Evolutionary conservation across 2,113 vertebrate genomes (phyloP), one percentile per base, ranked within the genome.

Genomic region (Eurystomus gularis): DNA sequence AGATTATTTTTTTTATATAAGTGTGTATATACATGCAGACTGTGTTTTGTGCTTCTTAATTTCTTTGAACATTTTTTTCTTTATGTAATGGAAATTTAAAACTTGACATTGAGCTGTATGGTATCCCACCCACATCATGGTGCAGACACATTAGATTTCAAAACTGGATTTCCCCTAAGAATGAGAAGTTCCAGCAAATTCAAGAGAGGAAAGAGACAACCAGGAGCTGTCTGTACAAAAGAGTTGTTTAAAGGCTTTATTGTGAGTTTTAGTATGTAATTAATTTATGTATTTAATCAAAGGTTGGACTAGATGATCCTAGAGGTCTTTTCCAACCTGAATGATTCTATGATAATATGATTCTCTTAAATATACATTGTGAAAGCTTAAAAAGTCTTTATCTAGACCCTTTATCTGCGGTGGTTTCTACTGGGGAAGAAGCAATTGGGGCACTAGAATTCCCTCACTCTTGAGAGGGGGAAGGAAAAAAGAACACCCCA

Each of bases 61-160:
- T 72, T 62, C 21, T 88, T 81, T 44, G 17, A 25, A 20, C 76
- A 17, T 33, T 82, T 83, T n/a, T 86, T 75, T 57, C 14, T 46
- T 61, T 58, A 28, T 17, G 23, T 51, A 37, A 51, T 13, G 46
- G 25, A 68, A 72, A 37, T 81, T 57, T 48, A 39, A 60, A 75
- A 72, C 7, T 15, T 88, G 75, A 29, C 33, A 6, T 25, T 58
- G 76, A 51, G 7, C 52, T 68, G 13, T 60, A 0, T 20, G 2
- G 15, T 29, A 10, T 9, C 37, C 40, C 52, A 26, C 39, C 28
- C 25, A 28, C 1, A 0, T 71, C 39, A 48, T 0, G 1, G 60
- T 42, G 46, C 24, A 73, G 65, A 12, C 25, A 31, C 6, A 0
- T 49, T 40, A n/a, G 40, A 15, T 48, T 75, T 72, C 17, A 62